Conservation (phyloP, 2,888 invertebrate species). For the Cryptocheilus praepositus region DNA sequence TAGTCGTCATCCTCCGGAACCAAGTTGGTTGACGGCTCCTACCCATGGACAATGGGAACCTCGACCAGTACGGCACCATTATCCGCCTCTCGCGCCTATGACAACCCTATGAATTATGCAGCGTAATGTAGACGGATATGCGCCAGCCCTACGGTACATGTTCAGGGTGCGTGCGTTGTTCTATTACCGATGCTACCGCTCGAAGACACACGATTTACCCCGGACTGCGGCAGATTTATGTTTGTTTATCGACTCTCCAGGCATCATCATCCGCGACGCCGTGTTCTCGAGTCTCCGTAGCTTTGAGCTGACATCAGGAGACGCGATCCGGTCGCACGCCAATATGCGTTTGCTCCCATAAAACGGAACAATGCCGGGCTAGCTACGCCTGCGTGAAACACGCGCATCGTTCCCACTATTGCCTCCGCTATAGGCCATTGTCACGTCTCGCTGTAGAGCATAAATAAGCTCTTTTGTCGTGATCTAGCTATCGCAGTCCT, state of each 20-base stretch:
- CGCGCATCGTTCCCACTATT: too few relatives aligned
- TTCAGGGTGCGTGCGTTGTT: conserved; percentile 44
- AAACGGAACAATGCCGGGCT: too few relatives aligned
- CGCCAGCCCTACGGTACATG: conserved; percentile 40
- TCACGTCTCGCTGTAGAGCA: too few relatives aligned
- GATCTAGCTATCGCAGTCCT: too few relatives aligned
- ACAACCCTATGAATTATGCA: conserved; percentile 73
- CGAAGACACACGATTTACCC: conserved; percentile 51
- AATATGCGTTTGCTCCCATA: too few relatives aligned
- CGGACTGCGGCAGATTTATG: conserved; percentile 24
- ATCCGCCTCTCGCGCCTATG: conserved; percentile 72
- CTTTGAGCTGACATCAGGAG: background rate
- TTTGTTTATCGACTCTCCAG: conserved; percentile 26
- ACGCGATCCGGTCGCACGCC: background rate
- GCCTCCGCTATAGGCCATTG: too few relatives aligned
- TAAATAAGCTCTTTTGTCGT: too few relatives aligned
- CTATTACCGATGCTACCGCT: conserved; percentile 56
- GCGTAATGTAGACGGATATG: conserved; percentile 72
- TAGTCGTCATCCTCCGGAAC: conserved; percentile 57
- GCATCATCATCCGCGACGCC: background rate
- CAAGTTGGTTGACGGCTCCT: conserved; percentile 58
- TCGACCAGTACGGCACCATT: conserved; percentile 66
- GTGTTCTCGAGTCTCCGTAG: background rate
- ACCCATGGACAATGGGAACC: conserved; percentile 65
- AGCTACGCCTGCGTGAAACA: too few relatives aligned